A percentile compares a stretch with the other conserved stretches of the same genome.
These are phyloP conservation scores for Pristiophorus japonicus DNA, from an alignment of 2,113 vertebrate species.

Conservation along the genomic window DNA sequence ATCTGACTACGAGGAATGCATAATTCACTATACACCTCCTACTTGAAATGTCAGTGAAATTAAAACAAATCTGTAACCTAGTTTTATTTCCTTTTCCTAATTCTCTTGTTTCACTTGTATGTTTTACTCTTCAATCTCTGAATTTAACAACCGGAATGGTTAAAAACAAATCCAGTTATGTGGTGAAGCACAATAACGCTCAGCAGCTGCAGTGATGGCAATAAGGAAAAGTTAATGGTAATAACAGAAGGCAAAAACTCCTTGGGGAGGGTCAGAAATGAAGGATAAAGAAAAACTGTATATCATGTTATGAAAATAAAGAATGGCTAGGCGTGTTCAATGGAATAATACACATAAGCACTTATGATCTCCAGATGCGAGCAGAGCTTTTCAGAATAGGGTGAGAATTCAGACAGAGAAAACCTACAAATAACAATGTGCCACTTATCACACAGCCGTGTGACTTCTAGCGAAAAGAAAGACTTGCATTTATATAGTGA, in stretches of 20 bases:
- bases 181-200: not conserved
- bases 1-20: conserved; percentile 1
- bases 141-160: conserved; percentile 7
- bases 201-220: not conserved
- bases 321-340: not conserved
- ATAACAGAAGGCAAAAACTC: not conserved
- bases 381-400: not conserved
- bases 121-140: conserved; percentile 4
- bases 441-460: not conserved
- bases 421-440: not conserved
- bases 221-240: not conserved
- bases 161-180: not conserved
- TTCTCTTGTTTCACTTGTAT: conserved; percentile 14
- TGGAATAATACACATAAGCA: not conserved
- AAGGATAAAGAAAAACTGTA: not conserved
- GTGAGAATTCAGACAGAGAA: not conserved
- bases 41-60: conserved; percentile 7
- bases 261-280: not conserved
- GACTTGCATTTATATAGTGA: too few species aligned
- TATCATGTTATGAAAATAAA: conserved; percentile 28
- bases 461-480: not conserved
- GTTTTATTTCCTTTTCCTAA: conserved; percentile 28
- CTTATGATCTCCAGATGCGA: conserved; percentile 5
- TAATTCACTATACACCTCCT: not conserved
- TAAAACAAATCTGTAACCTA: conserved; percentile 27